Base-by-base conservation (phyloP, 2,113 vertebrate species). In the Panthera leo region DNA sequence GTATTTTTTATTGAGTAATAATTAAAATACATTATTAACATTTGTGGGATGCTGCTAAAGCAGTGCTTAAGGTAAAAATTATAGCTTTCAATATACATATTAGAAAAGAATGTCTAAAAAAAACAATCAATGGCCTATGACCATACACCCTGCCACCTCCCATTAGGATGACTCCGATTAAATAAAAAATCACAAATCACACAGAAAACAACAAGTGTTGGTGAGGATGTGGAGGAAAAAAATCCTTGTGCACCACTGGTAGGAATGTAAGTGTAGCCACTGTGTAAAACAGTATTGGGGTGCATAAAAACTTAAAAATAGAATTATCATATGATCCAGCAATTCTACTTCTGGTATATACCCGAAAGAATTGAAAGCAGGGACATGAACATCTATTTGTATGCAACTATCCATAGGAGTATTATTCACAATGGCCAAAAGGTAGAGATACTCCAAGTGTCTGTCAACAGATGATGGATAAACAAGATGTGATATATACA, bases 21-120 rank as follows among this genome's bases (percentile, higher is more conserved):
- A 2, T 76, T 68, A 67, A 96, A 92, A 71, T 42, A 88, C 55
- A 92, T 48, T 53, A 79, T 87, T 76, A 82, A 87, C 18, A 95
- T 85, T 36, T 91, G 48, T 78, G 16, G 68, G 31, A 70, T 91
- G 21, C 23, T 80, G 51, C 51, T 87, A 83, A 73, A 82, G 42
- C 23, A 83, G n/a, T 53, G n/a, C 53, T 65, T 39, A 91, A 13
- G 45, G 7, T 85, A 84, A 78, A 58, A 85, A 70, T 78, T 92
- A 79, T 73, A 83, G 13, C 19, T 83, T 80, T 48, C 67, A 70
- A 79, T 19, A 58, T 5, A 79, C 19, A 19, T 39, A 48, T 58
- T 51, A 86, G 19, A 91, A 86, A 91, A 45, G 34, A 65, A 91
- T 25, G 45, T 82, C n/a, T 65, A 73, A 80, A 73, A 63, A 61